phyloP scores from a whole-genome alignment of 2,888 invertebrate genomes.

The Lingula anatina region DNA sequence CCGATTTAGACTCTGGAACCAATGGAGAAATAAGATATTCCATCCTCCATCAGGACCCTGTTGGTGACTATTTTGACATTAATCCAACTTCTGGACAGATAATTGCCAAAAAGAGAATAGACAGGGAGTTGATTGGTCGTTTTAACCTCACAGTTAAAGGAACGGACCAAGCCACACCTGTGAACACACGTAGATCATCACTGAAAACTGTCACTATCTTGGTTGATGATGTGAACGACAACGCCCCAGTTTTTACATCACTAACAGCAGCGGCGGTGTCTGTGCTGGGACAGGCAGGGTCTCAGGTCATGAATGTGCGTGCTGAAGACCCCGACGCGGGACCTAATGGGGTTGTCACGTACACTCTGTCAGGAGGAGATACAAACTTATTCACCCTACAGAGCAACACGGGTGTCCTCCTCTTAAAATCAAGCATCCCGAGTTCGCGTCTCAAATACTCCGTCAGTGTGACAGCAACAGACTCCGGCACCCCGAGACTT shows the following conservation, averaged over 20 bases:
- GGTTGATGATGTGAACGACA: slow-evolving; percentile 86
- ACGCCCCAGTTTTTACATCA: slow-evolving; percentile 80
- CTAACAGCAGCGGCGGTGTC: slow-evolving; percentile 68
- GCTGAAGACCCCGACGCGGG: slow-evolving; percentile 87
- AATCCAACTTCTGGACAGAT: slow-evolving; percentile 76
- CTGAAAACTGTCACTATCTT: slow-evolving; percentile 84
- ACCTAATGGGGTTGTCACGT: slow-evolving; percentile 86
- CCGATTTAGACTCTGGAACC: slow-evolving; percentile 80
- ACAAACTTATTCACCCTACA: slow-evolving; percentile 4
- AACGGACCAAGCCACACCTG: slow-evolving; percentile 72
- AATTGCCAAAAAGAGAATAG: slow-evolving; percentile 78
- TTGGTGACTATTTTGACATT: slow-evolving; percentile 82
- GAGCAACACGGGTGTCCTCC: slow-evolving; percentile 1
- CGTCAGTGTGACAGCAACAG: slow-evolving; percentile 21
- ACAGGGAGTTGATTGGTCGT: slow-evolving; percentile 83
- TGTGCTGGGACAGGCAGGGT: slow-evolving; percentile 51
- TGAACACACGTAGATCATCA: slow-evolving; percentile 73
- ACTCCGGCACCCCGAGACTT: slow-evolving; percentile 16
- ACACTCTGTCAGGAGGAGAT: slow-evolving; percentile 64
- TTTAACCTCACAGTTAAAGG: slow-evolving; percentile 85
- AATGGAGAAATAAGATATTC: slow-evolving; percentile 79
- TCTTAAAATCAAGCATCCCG: slow-evolving; percentile 3
- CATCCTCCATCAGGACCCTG: slow-evolving; percentile 76
- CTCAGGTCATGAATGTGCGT: slow-evolving; percentile 70
- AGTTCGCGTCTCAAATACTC: slow-evolving; percentile 1